Conservation (phyloP, 2,888 invertebrate genomes). For the Eilema sororculum region DNA sequence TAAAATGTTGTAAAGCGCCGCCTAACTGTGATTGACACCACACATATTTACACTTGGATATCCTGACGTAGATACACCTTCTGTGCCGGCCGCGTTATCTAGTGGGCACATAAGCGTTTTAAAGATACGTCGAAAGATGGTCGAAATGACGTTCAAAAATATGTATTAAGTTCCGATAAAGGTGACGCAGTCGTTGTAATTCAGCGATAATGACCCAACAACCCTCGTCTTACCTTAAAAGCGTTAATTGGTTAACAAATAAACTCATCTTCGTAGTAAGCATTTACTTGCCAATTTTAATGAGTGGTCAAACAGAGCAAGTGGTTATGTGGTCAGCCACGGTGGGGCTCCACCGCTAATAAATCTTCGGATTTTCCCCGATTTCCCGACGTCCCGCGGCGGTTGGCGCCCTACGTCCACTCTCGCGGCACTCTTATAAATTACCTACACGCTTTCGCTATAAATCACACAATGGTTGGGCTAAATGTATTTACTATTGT, state of each 20-base stretch:
- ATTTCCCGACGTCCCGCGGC: constrained; percentile 81
- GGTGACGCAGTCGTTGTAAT: constrained; percentile 62
- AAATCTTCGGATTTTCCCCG: constrained; percentile 85
- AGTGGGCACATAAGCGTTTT: constrained; percentile 69
- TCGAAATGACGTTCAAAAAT: constrained; percentile 47
- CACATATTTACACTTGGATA: constrained; percentile 81
- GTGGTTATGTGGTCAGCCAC: constrained; percentile 76
- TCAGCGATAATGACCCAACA: constrained; percentile 72
- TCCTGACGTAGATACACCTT: constrained; percentile 74
- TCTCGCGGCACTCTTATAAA: constrained; percentile 83
- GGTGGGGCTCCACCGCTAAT: constrained; percentile 74
- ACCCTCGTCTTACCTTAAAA: constrained; percentile 83
- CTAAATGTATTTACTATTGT: constrained; percentile 86
- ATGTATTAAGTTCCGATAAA: constrained; percentile 40
- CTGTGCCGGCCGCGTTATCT: constrained; percentile 78
- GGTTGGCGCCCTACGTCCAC: constrained; percentile 69
- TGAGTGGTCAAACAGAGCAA: constrained; percentile 83
- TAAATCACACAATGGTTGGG: constrained; percentile 83
- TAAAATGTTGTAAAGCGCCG: constrained; percentile 85
- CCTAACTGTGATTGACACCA: constrained; percentile 83
- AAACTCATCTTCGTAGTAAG: constrained; percentile 85
- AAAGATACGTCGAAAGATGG: constrained; percentile 67
- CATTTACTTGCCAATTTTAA: constrained; percentile 84
- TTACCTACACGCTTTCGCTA: constrained; percentile 85
- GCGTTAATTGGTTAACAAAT: constrained; percentile 86